Base-by-base conservation (phyloP, 2,797 vertebrate species). In the Myoxocephalus aenaeus region DNA sequence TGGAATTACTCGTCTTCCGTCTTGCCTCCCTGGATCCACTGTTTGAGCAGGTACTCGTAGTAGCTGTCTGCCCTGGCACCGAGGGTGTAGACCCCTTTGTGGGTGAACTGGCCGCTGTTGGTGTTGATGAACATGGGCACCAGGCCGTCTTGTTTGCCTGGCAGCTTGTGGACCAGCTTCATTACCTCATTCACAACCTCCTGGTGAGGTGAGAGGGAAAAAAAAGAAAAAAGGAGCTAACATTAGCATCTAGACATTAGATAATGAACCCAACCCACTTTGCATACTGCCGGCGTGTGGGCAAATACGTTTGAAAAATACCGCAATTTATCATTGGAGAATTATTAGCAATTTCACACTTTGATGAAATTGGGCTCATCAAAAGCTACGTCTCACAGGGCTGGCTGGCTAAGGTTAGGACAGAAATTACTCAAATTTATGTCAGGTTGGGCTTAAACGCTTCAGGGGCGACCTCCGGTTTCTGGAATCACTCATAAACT, bases 51-150 rank as follows among this genome's bases (percentile, higher is more conserved):
- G 92, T 98, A 99, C 72, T 99, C 98, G 0, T 99, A 99, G 95
- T 99, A 99, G 93, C 98, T 99, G 96, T 99, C 98, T 0, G 97
- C 98, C 48, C 98, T 89, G 62, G 98, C 98, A 1, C 98, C 98
- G 32, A 99, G 92, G 0, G 98, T 99, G 82, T 96, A 98, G 32
- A 98, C 94, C 1, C 97, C 97, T 58, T 96, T 91, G 88, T 98
- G 97, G 8, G 96, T 97, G 93, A 99, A 99, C 93, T 97, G 97
- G 46, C 98, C 98, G 0, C 93, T 98, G 92, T 97, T 97, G 36
- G 97, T 99, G 93, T 96, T 99, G 92, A 99, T 99, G 92, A 99
- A 99, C 98, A 99, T 99, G 81, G 98, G 98, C 73, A 99, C 98
- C 14, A 99, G 95, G 57, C 98, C 98, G 5, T 99, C 98, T 0